These are phyloP conservation scores for Brenthis daphne DNA, from an alignment of 2,888 invertebrate species.

Conservation along the genomic window DNA sequence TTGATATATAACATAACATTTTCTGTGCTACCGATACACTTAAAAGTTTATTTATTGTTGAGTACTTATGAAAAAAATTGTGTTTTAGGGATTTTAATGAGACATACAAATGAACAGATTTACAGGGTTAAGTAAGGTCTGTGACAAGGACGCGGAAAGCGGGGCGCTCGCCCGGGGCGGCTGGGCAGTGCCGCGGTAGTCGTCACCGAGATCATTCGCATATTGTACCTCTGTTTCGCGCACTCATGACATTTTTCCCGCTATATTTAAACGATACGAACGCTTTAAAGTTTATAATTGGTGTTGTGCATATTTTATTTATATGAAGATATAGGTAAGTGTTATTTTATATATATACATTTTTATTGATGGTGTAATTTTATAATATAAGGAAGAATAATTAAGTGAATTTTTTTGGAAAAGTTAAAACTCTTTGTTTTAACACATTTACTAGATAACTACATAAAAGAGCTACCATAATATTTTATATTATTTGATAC, in stretches of 20 bases:
- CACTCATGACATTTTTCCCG: slow-evolving; percentile 34
- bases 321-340: slow-evolving; percentile 13
- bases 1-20: too few species aligned
- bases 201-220: slow-evolving; percentile 30
- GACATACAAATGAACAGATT: slow-evolving; percentile 1
- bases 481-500: too few species aligned
- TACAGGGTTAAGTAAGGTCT: slow-evolving; percentile 35
- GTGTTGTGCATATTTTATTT: slow-evolving; percentile 16
- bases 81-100: not conserved
- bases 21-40: too few species aligned
- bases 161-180: slow-evolving; percentile 42
- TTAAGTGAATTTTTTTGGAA: not conserved
- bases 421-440: not conserved
- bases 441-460: too few species aligned
- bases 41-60: too few species aligned
- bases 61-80: too few species aligned
- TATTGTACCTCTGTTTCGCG: slow-evolving; percentile 5
- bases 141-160: slow-evolving; percentile 40
- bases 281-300: slow-evolving; percentile 12
- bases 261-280: slow-evolving; percentile 24
- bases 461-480: too few species aligned
- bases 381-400: not conserved
- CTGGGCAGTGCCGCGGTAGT: slow-evolving; percentile 40
- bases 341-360: slow-evolving; percentile 3
- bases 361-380: not conserved